Base-by-base conservation (phyloP, 1,140 invertebrate species). In the Plodia interpunctella region DNA sequence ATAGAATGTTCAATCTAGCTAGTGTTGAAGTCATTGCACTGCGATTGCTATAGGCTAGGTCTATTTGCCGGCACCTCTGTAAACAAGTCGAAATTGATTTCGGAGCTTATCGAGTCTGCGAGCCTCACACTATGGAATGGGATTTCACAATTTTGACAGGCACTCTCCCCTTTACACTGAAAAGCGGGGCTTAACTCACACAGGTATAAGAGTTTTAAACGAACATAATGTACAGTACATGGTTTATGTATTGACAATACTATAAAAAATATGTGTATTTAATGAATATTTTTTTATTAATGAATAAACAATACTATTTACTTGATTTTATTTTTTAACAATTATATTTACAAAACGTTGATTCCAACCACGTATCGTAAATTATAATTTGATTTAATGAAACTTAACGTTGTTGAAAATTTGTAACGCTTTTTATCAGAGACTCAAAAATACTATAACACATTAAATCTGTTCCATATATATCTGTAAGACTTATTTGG, bases 31-130 rank as follows among this genome's bases (percentile, higher is more conserved):
- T 44, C 38, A 15, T n/a, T 17, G 38, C 13, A 44, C 38, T 2
- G 15, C 38, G 13, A 44, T 35, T 44, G 38, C 49, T 20, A 13
- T 44, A 44, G 38, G n/a, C 38, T 44, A 49, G 54, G 53, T 62
- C 53, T 62, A 62, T 62, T 66, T 57, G 65, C 20, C 50, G 65
- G 53, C 15, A 20, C 49, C 55, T 66, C 55, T 60, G 60, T 60
- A 66, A 66, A 66, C 65, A 66, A 58, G 65, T 63, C 44, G 50
- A 62, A 66, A 66, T 66, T 66, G 60, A 62, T 66, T 66, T 66
- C 30, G 49, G 59, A 56, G 65, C 60, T 56, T 55, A 57, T 51
- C 60, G 53, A 53, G 54, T 57, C 55, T 50, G 32, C 52, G 20
- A 19, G 49, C 30, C 21, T 55, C 32, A 30, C 52, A 55, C 59